Percentiles rank a stretch among this genome's conserved stretches.
Conservation (phyloP, 2,113 vertebrate species). For the Marcusenius ussheri region DNA sequence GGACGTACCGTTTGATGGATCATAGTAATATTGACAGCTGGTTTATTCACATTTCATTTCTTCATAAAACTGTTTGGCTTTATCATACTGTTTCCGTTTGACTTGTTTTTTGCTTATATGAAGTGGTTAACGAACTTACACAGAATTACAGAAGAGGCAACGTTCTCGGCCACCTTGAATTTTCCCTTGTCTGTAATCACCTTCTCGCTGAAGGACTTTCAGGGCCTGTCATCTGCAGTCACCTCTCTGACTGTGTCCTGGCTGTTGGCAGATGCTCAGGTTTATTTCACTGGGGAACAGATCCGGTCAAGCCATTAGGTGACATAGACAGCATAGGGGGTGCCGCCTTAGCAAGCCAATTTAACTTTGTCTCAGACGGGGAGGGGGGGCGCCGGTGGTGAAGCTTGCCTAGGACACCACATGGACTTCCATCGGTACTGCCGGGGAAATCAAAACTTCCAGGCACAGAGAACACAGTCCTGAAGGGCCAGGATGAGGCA, state of each 20-base stretch:
- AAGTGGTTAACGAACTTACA: not conserved
- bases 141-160: not conserved
- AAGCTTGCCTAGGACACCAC: not conserved
- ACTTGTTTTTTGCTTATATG: not conserved
- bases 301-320: not conserved
- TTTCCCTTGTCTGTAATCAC: not conserved
- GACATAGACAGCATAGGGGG: not conserved
- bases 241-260: not conserved
- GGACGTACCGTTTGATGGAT: not conserved
- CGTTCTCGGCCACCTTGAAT: not conserved
- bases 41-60: not conserved
- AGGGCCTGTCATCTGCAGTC: not conserved
- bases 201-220: not conserved
- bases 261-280: not conserved
- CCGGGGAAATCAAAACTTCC: not conserved
- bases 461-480: not conserved
- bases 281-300: not conserved
- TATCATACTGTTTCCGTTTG: not conserved
- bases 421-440: not conserved
- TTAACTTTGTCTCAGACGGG: not conserved
- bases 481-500: conserved; percentile 18
- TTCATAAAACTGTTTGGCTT: not conserved
- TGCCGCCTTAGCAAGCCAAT: too few relatives aligned
- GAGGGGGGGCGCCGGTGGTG: not conserved
- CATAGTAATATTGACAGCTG: not conserved